Percentiles rank a stretch among this genome's conserved stretches.
Evolutionary conservation across 2,888 invertebrate species (phyloP).

Genomic region (Nomada flava): DNA sequence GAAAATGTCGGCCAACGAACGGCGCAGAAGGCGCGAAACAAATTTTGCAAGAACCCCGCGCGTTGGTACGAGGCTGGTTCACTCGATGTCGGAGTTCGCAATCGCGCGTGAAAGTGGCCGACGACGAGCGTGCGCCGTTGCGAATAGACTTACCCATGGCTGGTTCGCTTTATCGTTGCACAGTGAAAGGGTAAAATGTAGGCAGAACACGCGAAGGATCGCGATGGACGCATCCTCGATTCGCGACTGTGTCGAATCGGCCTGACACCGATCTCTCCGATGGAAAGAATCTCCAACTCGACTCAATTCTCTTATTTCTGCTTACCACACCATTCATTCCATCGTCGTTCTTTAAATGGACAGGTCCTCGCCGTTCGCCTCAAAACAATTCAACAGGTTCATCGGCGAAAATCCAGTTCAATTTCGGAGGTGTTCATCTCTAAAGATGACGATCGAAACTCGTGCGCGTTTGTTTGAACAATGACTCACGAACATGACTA

Average conservation of each 20-base stretch:
- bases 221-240: conserved; percentile 20
- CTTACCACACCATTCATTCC: neutral
- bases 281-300: neutral
- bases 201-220: conserved; percentile 28
- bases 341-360: neutral
- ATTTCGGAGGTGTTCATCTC: too few species aligned
- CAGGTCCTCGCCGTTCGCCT: too few species aligned
- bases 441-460: neutral
- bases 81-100: conserved; percentile 48
- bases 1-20: conserved; percentile 36
- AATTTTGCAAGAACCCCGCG: conserved; percentile 48
- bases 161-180: conserved; percentile 42
- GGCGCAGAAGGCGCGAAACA: conserved; percentile 20
- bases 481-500: neutral
- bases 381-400: too few species aligned
- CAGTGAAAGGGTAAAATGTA: conserved; percentile 63
- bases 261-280: conserved; percentile 24
- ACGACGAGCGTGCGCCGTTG: conserved; percentile 35
- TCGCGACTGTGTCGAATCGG: conserved; percentile 22
- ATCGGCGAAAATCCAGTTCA: too few species aligned
- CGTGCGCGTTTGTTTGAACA: neutral
- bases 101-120: conserved; percentile 73
- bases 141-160: conserved; percentile 36
- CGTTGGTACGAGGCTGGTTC: conserved; percentile 29
- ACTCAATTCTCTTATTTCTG: too few species aligned